These are phyloP conservation scores for Plagodis dolabraria DNA, from an alignment of 2,888 invertebrate species.

Conservation along the genomic window DNA sequence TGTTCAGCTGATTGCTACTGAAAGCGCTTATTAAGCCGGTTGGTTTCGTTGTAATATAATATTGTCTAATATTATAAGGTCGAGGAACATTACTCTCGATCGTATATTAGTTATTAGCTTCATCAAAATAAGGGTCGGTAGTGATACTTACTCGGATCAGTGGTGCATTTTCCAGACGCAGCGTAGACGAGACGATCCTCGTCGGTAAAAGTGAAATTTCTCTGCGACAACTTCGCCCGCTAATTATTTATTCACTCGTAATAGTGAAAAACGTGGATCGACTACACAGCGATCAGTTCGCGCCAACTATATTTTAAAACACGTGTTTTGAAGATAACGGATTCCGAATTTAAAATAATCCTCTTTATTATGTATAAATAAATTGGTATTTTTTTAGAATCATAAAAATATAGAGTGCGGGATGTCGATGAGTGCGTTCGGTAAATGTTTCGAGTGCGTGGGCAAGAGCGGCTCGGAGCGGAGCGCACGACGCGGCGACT, in stretches of 20 bases:
- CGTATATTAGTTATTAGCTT: constrained; percentile 16
- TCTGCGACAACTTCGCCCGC: constrained; percentile 57
- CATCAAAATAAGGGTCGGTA: constrained; percentile 28
- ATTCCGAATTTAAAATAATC: constrained; percentile 50
- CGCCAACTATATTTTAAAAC: constrained; percentile 73
- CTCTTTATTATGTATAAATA: constrained; percentile 53
- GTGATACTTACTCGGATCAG: constrained; percentile 67
- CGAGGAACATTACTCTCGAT: no score
- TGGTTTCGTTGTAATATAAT: no score
- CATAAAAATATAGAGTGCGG: constrained; percentile 27
- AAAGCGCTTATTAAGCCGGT: no score
- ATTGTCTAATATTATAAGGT: no score
- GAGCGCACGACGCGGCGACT: constrained; percentile 78
- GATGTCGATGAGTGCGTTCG: constrained; percentile 61
- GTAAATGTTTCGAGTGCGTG: constrained; percentile 60
- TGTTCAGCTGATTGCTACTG: no score
- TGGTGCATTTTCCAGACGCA: constrained; percentile 64
- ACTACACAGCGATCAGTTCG: constrained; percentile 68
- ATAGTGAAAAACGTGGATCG: constrained; percentile 76
- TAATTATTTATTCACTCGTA: constrained; percentile 74
- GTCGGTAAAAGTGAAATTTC: constrained; percentile 79
- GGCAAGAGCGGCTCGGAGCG: constrained; percentile 61
- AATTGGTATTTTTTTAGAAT: constrained; percentile 50
- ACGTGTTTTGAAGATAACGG: constrained; percentile 69
- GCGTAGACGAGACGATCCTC: constrained; percentile 65